Evolutionary conservation across 2,888 invertebrate species (phyloP), one percentile per base, ranked within the genome.

Genomic region (Scaptomyza parva): DNA sequence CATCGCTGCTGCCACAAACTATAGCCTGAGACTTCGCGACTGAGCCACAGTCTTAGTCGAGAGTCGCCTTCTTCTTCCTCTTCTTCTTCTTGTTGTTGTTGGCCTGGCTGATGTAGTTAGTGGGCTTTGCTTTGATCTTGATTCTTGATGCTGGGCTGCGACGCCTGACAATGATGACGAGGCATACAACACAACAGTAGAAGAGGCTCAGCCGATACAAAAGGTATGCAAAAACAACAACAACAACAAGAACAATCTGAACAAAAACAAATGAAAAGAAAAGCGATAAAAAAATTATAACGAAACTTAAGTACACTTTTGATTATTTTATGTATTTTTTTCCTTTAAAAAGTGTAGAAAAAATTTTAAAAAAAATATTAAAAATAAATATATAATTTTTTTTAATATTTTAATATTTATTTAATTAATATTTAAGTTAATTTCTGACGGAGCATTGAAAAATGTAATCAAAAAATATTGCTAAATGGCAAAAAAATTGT

Each of bases 131-230:
- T 84, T 84, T 84, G 83, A 84, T 84, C 83, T 84, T 87, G 83
- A 84, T 84, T 87, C 85, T 84, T 87, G 85, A 76, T 74, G 76
- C 73, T 76, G 72, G 26, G 53, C 78, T 69, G 85, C 81, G 81
- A 82, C 85, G 87, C 86, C 86, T 86, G 83, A 83, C 86, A 84
- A 86, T 78, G 87, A 86, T 84, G 84, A 84, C 85, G 78, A 85
- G 83, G 87, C 86, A 81, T 35, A 66, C 58, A 47, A 66, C 58
- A 47, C 18, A n/a, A 62, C 55, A 37, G 22, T 5, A 22, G 22
- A 22, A 22, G 22, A 22, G 22, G 22, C 22, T 22, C 79, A 64
- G 50, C 54, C 84, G 65, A 84, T 77, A 84, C 84, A 77, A 86
- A 77, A 73, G 84, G 71, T 84, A 81, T 73, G 67, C 70, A 22